Base-by-base conservation (phyloP, 2,797 vertebrate species). In the Sternarchorhynchus goeldii region DNA sequence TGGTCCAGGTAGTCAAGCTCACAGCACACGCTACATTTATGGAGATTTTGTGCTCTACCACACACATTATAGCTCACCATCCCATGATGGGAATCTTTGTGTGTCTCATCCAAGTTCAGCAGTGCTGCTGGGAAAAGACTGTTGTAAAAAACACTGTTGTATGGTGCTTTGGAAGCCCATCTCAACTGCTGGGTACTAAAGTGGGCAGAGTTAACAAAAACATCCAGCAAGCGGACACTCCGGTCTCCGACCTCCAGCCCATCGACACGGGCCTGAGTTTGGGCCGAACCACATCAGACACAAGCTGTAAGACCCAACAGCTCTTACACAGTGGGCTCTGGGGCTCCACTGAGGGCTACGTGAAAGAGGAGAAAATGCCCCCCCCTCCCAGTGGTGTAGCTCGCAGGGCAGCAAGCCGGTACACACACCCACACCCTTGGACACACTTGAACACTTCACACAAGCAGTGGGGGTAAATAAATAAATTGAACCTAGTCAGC, bases 281-380 rank as follows among this genome's bases (percentile, higher is more conserved):
- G 75, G 39, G 73, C 32, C 57, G 25, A 25, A 25, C 25, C 25
- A 25, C 25, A 25, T 3, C 60, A 3, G 59, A 59, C 21, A 72
- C 25, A 25, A 25, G 25, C 25, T 25, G 25, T 53, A 29, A 70
- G 68, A 78, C 71, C 78, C 78, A 76, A 78, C 78, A 82, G 62
- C 32, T 8, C 31, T 21, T 55, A 76, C 76, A 74, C 56, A 25
- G 57, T 2, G 60, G 76, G 69, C 39, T 80, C 32, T 31, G 34
- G 73, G 64, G 25, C 75, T 73, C 31, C 75, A 80, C 65, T 63
- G 77, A 50, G 72, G 71, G 83, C 73, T 58, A 32, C 21, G 16
- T 8, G 6, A 69, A 60, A 39, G 65, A 16, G 21, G 18, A 58
- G 7, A 66, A 83, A 31, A 84, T 79, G 81, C 66, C 39, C 56